Base-by-base conservation (phyloP, 2,888 invertebrate species). In the Rhagonycha lutea region DNA sequence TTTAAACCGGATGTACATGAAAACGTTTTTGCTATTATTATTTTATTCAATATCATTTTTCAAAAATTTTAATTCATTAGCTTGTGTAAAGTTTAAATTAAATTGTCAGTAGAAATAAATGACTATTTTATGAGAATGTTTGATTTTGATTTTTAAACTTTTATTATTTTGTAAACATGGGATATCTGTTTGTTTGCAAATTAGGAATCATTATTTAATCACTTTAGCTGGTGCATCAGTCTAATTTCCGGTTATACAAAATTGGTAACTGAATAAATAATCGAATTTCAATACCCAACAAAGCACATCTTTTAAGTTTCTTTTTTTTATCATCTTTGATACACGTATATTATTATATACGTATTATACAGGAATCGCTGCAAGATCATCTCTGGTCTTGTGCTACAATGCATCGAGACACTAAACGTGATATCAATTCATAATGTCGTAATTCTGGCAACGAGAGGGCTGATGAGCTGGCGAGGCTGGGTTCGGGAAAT, bases 191-290 rank as follows among this genome's bases (percentile, higher is more conserved):
- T 12, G 4, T 5, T 32, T 47, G 2, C 7, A 47, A 47, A 47
- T 47, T 47, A 47, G n/a, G n/a, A n/a, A n/a, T 47, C 47, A 47
- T 47, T 47, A 47, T 47, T 81, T 82, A 81, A 81, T 82, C 81
- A 81, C 80, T 78, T 82, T n/a, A 47, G n/a, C 47, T 83, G 83
- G 83, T 83, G 82, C 83, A 84, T 84, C 83, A 84, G 83, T 82
- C 82, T 82, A 82, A 81, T 83, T 84, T 84, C 84, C 84, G 84
- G 83, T 84, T 83, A 82, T 82, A 83, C 81, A 83, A 83, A 83
- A 84, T 83, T 83, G 82, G 82, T 47, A n/a, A 47, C 32, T 32
- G 32, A 47, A 47, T 47, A n/a, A n/a, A 4, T 2, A 12, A 47
- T n/a, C 5, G 47, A n/a, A 7, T 47, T 47, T 47, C n/a, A 47